These are phyloP conservation scores for Picus viridis DNA, from an alignment of 2,797 vertebrate genomes.

Conservation along the genomic window DNA sequence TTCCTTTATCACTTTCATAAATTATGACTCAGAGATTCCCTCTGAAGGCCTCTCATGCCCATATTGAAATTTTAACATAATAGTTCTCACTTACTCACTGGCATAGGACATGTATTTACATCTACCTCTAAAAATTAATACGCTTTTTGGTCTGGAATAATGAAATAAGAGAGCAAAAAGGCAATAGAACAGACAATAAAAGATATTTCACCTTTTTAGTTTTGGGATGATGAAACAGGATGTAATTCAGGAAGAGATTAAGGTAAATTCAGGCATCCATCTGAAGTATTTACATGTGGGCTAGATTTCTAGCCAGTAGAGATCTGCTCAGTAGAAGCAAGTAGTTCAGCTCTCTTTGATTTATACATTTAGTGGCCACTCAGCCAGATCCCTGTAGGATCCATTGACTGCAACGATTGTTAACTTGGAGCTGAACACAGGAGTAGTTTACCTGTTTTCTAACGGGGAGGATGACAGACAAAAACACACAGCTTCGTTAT, in stretches of 20 bases:
- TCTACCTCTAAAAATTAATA: background rate
- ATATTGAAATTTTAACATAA: background rate
- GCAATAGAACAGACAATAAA: background rate
- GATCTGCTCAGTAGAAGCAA: background rate
- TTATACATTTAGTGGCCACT: background rate
- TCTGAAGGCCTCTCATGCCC: background rate
- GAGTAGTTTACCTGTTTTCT: background rate
- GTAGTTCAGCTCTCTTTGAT: background rate
- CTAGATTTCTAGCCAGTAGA: background rate
- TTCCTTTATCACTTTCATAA: background rate
- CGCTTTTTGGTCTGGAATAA: background rate
- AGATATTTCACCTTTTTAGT: background rate
- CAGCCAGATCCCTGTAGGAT: background rate
- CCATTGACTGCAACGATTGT: fast-evolving
- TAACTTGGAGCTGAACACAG: background rate
- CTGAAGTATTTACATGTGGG: background rate
- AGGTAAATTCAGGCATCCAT: background rate
- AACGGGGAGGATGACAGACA: background rate
- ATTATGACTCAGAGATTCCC: background rate
- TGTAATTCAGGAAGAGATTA: background rate
- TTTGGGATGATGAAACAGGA: background rate
- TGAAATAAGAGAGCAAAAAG: background rate
- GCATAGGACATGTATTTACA: fast-evolving
- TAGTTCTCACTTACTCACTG: background rate
- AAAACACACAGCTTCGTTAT: background rate